These are phyloP conservation scores for Eupeodes luniger DNA, from an alignment of 2,888 invertebrate genomes.

Conservation along the genomic window DNA sequence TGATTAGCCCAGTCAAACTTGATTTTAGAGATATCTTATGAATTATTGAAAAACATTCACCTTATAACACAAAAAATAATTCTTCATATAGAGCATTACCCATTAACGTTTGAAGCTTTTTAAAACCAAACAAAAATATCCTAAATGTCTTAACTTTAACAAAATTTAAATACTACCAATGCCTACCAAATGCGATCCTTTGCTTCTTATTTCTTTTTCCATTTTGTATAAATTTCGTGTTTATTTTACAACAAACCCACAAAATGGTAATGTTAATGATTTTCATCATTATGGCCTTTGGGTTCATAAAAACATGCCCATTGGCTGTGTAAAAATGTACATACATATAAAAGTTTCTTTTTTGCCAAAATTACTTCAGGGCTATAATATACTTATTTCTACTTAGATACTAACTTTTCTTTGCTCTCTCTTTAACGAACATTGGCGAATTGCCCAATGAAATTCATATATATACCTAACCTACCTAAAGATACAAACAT, in stretches of 20 bases:
- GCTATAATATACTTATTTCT: background rate
- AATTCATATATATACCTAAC: too few species aligned
- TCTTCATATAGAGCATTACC: too few species aligned
- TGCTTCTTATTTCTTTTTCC: constrained; percentile 17
- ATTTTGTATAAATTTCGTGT: constrained; percentile 27
- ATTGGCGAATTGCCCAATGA: too few species aligned
- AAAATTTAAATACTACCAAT: constrained; percentile 11
- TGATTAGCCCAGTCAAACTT: too few species aligned
- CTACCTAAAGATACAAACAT: too few species aligned
- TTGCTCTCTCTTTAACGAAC: too few species aligned
- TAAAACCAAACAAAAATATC: background rate
- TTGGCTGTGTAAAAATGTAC: constrained; percentile 5
- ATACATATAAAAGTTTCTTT: background rate
- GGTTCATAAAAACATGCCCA: constrained; percentile 27
- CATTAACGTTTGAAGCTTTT: constrained; percentile 13
- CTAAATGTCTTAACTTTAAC: constrained; percentile 27
- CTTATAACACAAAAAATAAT: too few species aligned
- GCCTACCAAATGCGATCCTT: background rate
- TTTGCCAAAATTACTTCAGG: constrained; percentile 32
- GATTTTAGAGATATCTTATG: too few species aligned
- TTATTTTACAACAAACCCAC: constrained; percentile 28
- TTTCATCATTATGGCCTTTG: constrained; percentile 18
- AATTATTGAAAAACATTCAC: too few species aligned
- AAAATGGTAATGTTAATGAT: constrained; percentile 38
- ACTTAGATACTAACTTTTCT: too few species aligned